phyloP scores from a whole-genome alignment of 23 tunicate species.

The Halocynthia roretzi region DNA sequence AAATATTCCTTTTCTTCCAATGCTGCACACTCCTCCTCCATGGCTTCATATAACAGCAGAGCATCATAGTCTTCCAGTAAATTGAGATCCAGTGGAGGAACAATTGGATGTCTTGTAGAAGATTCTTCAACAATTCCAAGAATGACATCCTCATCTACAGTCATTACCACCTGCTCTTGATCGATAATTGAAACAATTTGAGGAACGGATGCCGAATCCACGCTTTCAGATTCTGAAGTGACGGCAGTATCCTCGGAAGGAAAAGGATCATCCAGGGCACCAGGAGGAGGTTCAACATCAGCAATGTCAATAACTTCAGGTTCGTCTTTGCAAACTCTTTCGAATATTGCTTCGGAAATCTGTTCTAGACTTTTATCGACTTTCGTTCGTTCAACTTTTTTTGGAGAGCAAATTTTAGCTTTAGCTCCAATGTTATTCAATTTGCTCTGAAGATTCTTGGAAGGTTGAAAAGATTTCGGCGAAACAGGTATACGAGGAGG shows the following conservation, averaged over 20 bases:
- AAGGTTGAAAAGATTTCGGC: too few species aligned
- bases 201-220: too few species aligned
- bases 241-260: neutral
- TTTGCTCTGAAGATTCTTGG: too few species aligned
- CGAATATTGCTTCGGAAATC: constrained; percentile 1
- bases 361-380: neutral
- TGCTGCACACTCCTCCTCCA: neutral
- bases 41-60: neutral
- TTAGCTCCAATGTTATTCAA: too few species aligned
- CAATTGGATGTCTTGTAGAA: neutral
- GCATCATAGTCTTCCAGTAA: constrained; percentile 2
- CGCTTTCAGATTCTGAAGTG: too few species aligned
- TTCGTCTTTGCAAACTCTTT: neutral
- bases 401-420: neutral
- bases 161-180: too few species aligned
- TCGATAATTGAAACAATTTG: too few species aligned
- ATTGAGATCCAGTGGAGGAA: constrained; percentile 4
- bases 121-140: too few species aligned
- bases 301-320: neutral
- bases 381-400: neutral
- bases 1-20: neutral
- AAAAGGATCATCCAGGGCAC: neutral
- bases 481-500: too few species aligned
- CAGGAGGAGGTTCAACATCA: constrained; percentile 3
- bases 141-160: too few species aligned